A percentile compares a stretch with the other conserved stretches of the same genome.
These are phyloP conservation scores for Tetramorium bicarinatum DNA, from an alignment of 2,888 invertebrate genomes.

Conservation along the genomic window DNA sequence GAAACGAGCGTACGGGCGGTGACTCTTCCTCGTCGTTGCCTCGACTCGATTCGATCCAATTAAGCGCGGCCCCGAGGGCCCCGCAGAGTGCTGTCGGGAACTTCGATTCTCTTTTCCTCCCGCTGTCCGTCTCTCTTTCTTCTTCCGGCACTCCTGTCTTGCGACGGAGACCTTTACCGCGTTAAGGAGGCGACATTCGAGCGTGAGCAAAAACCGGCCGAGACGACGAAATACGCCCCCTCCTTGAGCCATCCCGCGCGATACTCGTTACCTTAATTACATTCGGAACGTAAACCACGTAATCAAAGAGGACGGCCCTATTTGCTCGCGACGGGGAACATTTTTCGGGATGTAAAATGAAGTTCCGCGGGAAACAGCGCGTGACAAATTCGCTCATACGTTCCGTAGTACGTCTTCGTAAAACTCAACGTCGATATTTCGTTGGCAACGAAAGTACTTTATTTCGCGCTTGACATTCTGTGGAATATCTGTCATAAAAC, in stretches of 20 bases:
- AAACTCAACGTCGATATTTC: constrained; percentile 28
- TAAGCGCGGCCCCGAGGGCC: constrained; percentile 74
- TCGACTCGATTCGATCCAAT: constrained; percentile 81
- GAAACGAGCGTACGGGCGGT: constrained; percentile 70
- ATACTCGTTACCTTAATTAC: constrained; percentile 53
- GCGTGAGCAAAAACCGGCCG: constrained; percentile 36
- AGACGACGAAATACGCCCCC: constrained; percentile 19
- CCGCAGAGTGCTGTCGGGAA: constrained; percentile 53
- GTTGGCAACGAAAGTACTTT: background rate
- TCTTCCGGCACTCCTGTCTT: background rate
- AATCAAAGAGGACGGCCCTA: constrained; percentile 29
- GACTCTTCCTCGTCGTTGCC: constrained; percentile 68
- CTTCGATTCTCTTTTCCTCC: constrained; percentile 62
- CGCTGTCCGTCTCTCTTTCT: constrained; percentile 29
- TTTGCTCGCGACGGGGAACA: constrained; percentile 4
- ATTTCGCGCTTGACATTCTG: background rate
- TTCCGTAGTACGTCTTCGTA: background rate
- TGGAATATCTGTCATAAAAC: background rate
- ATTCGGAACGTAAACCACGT: constrained; percentile 47
- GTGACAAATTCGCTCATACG: constrained; percentile 26
- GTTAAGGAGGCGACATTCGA: constrained; percentile 44
- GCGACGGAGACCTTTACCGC: constrained; percentile 19
- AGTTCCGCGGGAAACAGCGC: constrained; percentile 25
- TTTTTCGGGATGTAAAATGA: constrained; percentile 25
- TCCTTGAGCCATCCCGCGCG: background rate